Conservation (phyloP, 1,140 invertebrate genomes). For the Diploscapter pachys region DNA sequence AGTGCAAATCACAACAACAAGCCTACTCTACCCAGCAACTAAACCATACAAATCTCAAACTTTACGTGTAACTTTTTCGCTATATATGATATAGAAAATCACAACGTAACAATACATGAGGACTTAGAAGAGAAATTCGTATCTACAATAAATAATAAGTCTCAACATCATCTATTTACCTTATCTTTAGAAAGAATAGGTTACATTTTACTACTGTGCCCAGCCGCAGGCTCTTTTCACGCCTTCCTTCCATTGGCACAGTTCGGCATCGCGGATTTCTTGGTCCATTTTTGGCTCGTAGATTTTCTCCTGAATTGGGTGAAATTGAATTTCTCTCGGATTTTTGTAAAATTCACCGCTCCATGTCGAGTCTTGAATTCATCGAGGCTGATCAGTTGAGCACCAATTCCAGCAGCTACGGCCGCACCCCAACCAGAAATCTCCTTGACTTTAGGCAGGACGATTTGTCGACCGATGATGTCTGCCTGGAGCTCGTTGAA, state of each 20-base stretch:
- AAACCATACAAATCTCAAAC: too few relatives aligned
- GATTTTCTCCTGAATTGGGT: neutral
- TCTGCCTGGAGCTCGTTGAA: slow-evolving; percentile 94
- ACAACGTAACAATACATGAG: too few relatives aligned
- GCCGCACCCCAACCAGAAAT: slow-evolving; percentile 50
- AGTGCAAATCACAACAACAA: too few relatives aligned
- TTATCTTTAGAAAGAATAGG: too few relatives aligned
- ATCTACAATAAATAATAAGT: too few relatives aligned
- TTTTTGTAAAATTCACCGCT: neutral
- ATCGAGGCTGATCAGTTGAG: slow-evolving; percentile 38
- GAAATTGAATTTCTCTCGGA: neutral
- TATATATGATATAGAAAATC: too few relatives aligned
- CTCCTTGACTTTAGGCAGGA: slow-evolving; percentile 51
- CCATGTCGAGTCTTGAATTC: slow-evolving; percentile 18
- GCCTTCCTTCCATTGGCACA: slow-evolving; percentile 37
- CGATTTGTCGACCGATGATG: slow-evolving; percentile 68
- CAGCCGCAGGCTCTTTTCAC: slow-evolving; percentile 23
- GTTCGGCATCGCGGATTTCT: slow-evolving; percentile 13
- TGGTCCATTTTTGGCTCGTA: slow-evolving; percentile 27
- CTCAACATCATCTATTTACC: too few relatives aligned
- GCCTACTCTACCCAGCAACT: too few relatives aligned
- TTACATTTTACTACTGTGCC: slow-evolving; percentile 5
- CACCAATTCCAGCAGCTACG: slow-evolving; percentile 49
- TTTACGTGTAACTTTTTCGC: too few relatives aligned
- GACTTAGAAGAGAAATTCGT: too few relatives aligned